Evolutionary conservation across 2,113 vertebrate species (phyloP).

Genomic region (Stomatorhinus ivindoensis): DNA sequence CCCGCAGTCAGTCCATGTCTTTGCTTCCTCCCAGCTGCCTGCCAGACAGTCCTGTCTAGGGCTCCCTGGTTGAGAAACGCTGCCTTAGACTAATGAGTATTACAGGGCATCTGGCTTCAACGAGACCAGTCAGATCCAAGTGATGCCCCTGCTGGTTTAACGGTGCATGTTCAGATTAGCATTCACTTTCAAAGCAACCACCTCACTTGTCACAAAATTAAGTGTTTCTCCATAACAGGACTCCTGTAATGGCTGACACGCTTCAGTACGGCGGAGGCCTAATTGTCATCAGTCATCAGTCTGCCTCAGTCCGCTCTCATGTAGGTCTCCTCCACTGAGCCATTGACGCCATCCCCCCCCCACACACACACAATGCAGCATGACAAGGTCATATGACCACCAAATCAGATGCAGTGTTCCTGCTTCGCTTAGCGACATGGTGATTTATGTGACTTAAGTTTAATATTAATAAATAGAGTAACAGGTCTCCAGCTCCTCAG

Average conservation of each 20-base stretch:
- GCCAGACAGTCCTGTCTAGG: neutral
- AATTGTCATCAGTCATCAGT: neutral
- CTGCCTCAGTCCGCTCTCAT: neutral
- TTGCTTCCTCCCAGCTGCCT: neutral
- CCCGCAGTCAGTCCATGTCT: neutral
- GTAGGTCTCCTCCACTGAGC: neutral
- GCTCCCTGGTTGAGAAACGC: neutral
- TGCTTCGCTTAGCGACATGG: neutral
- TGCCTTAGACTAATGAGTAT: neutral
- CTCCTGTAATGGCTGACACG: neutral
- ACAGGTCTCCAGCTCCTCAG: neutral
- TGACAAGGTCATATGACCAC: neutral
- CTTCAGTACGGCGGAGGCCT: neutral
- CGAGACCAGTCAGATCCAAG: neutral
- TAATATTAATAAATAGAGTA: neutral
- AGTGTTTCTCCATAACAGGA: too few relatives aligned
- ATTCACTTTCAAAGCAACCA: neutral
- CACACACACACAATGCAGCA: neutral
- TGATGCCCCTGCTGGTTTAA: neutral
- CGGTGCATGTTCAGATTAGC: neutral
- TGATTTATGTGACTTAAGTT: neutral
- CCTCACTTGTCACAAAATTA: neutral
- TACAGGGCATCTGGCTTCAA: neutral
- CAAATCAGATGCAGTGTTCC: neutral
- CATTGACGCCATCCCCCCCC: neutral